phyloP scores from a whole-genome alignment of 2,113 vertebrate species.

The Paramormyrops kingsleyae region DNA sequence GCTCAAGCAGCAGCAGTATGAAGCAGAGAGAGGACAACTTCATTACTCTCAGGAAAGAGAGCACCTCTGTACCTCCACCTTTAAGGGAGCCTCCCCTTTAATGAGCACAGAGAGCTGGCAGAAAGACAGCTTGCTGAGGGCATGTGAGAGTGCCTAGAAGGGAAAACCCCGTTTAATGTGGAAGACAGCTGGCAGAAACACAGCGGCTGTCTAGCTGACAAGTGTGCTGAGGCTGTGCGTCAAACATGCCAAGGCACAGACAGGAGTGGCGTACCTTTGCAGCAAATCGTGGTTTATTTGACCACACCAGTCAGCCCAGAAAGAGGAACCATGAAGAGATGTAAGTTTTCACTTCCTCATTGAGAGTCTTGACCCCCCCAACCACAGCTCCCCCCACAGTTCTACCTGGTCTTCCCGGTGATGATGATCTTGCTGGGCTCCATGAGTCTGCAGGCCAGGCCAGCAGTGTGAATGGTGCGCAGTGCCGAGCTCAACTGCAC shows the following conservation, averaged over 20 bases:
- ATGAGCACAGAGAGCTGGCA: not conserved
- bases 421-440: conserved; percentile 98
- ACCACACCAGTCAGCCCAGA: not conserved
- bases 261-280: not conserved
- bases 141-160: not conserved
- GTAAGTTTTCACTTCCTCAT: not conserved
- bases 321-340: not conserved
- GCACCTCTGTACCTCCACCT: not conserved
- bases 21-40: not conserved
- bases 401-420: conserved; percentile 92
- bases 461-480: conserved; percentile 91
- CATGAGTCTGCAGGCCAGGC: conserved; percentile 93
- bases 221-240: not conserved
- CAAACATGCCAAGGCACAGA: not conserved
- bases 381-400: not conserved
- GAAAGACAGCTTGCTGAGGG: not conserved
- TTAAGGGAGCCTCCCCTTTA: not conserved
- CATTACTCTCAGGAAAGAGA: not conserved
- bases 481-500: conserved; percentile 96
- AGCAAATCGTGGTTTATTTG: not conserved
- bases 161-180: not conserved
- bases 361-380: not conserved
- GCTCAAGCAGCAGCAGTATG: not conserved
- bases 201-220: not conserved
- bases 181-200: not conserved